These are phyloP conservation scores for Ernsta delagoae DNA, from an alignment of 2,888 invertebrate genomes.

Conservation along the genomic window DNA sequence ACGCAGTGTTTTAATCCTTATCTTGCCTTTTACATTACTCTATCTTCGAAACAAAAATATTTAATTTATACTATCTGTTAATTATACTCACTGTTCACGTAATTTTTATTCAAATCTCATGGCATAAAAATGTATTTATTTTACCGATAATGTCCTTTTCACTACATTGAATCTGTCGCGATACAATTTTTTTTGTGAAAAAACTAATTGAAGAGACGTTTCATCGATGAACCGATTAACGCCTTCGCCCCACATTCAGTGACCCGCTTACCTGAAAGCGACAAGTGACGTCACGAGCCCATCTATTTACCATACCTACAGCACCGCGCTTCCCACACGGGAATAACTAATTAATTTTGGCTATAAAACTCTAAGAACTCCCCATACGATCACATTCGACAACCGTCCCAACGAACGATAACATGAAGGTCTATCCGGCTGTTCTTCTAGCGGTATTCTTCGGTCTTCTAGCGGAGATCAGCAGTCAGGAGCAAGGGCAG, in stretches of 20 bases:
- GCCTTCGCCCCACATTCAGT: slow-evolving; percentile 18
- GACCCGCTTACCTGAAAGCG: slow-evolving; percentile 23
- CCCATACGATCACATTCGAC: background rate
- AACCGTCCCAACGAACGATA: background rate
- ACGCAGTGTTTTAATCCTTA: too few relatives aligned
- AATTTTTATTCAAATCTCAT: too few relatives aligned
- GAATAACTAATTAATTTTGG: background rate
- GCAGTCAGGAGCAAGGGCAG: slow-evolving; percentile 32
- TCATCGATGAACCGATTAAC: slow-evolving; percentile 14
- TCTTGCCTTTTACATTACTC: too few relatives aligned
- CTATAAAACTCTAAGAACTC: slow-evolving; percentile 1
- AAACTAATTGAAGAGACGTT: slow-evolving; percentile 11
- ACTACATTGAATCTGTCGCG: background rate
- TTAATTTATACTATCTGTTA: too few relatives aligned
- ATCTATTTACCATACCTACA: background rate
- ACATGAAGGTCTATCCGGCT: slow-evolving; percentile 26
- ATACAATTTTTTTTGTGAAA: background rate
- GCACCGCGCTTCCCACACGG: background rate
- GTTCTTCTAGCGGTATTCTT: slow-evolving; percentile 18
- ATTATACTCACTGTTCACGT: too few relatives aligned
- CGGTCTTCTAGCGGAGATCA: slow-evolving; percentile 17
- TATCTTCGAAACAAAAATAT: too few relatives aligned
- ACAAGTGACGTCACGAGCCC: slow-evolving; percentile 25
- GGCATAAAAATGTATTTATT: too few relatives aligned
- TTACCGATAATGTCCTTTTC: too few relatives aligned